Percentiles rank a stretch among this genome's conserved stretches.
phyloP scores from a whole-genome alignment of 2,888 invertebrate species.

The Agonum fuliginosum region DNA sequence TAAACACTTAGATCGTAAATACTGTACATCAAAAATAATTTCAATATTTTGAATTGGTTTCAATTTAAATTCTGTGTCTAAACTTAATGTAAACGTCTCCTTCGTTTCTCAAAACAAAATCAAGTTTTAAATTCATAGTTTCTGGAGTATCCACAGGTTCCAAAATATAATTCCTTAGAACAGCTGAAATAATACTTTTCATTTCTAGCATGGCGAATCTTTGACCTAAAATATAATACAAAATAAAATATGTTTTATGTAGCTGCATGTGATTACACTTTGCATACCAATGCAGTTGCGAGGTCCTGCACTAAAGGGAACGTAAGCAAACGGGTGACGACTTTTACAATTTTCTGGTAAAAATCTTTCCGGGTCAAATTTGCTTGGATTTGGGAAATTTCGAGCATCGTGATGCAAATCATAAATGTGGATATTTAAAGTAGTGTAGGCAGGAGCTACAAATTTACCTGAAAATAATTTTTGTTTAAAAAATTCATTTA shows the following conservation, averaged over 20 bases:
- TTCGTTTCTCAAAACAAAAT: conserved; percentile 73
- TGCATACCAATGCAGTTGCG: no score
- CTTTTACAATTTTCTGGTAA: no score
- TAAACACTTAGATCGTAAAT: no score
- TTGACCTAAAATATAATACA: conserved; percentile 79
- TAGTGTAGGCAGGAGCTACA: conserved; percentile 74
- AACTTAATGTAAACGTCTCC: conserved; percentile 71
- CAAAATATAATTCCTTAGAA: no score
- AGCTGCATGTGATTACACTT: no score
- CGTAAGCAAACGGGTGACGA: no score
- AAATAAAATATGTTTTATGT: no score
- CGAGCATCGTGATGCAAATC: conserved; percentile 80
- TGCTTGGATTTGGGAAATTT: conserved; percentile 79
- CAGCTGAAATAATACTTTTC: conserved; percentile 75
- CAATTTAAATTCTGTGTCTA: conserved; percentile 48
- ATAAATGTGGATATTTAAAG: conserved; percentile 76
- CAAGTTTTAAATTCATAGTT: conserved; percentile 71
- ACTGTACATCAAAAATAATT: no score
- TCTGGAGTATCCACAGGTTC: conserved; percentile 72
- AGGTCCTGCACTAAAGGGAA: no score
- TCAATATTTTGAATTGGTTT: no score
- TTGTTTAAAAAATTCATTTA: no score
- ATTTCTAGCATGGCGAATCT: conserved; percentile 81
- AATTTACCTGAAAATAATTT: background rate
- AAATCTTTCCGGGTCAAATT: conserved; percentile 83